Evolutionary conservation across 1,140 invertebrate genomes (phyloP).

Genomic region (Zaprionus ghesquierei): DNA sequence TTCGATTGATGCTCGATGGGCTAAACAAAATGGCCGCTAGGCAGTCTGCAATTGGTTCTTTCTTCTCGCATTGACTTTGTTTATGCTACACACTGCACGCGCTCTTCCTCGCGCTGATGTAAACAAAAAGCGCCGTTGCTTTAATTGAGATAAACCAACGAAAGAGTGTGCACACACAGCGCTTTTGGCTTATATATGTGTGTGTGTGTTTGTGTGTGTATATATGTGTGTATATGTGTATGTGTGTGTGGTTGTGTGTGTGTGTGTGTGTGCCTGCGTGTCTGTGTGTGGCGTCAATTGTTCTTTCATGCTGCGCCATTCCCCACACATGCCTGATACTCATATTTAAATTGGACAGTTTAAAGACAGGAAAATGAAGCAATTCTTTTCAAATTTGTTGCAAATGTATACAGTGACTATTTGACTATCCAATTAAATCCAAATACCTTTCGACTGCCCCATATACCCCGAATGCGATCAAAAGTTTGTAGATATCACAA

Average conservation of each 20-base stretch:
- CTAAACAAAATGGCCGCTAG: slow-evolving; percentile 36
- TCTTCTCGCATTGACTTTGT: slow-evolving; percentile 7
- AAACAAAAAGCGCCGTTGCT: slow-evolving; percentile 62
- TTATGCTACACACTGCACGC: slow-evolving; percentile 9
- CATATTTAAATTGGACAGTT: too few relatives aligned
- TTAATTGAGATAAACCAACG: slow-evolving; percentile 68
- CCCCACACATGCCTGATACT: too few relatives aligned
- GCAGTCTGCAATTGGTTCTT: slow-evolving; percentile 33
- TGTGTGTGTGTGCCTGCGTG: too few relatives aligned
- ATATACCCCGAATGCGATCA: neutral
- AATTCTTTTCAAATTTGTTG: neutral
- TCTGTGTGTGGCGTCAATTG: too few relatives aligned
- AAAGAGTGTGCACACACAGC: slow-evolving; percentile 54
- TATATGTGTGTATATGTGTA: too few relatives aligned
- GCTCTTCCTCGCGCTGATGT: slow-evolving; percentile 15
- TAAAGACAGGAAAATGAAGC: too few relatives aligned
- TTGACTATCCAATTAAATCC: neutral
- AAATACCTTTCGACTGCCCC: neutral
- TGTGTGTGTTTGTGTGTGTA: neutral
- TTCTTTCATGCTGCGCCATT: neutral
- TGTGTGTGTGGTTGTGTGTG: too few relatives aligned
- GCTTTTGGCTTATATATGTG: neutral
- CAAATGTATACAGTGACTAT: neutral
- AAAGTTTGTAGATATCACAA: neutral
- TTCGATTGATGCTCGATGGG: neutral